These are phyloP conservation scores for Apolygus lucorum DNA, from an alignment of 1,140 invertebrate species.

Conservation along the genomic window DNA sequence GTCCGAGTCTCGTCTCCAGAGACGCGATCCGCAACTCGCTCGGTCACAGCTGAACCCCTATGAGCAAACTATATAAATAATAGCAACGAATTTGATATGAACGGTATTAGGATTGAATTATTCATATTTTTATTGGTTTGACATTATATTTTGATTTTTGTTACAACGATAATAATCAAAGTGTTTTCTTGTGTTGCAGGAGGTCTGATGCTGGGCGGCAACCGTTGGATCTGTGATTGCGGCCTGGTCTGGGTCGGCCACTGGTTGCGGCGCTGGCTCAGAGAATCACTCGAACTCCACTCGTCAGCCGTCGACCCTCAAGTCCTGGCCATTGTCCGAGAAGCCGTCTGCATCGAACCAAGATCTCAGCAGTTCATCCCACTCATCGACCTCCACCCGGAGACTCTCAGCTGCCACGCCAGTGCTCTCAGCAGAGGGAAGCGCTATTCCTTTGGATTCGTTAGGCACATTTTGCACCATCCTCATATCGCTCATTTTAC, in stretches of 20 bases:
- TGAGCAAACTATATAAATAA: too few species aligned
- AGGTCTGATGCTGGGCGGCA: slow-evolving; percentile 69
- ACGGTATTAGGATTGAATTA: too few species aligned
- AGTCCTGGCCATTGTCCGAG: slow-evolving; percentile 42
- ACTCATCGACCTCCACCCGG: slow-evolving; percentile 59
- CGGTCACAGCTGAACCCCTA: too few species aligned
- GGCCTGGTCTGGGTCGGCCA: slow-evolving; percentile 79
- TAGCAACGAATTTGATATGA: too few species aligned
- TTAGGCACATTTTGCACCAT: background rate
- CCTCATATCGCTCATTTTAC: background rate
- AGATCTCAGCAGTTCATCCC: slow-evolving; percentile 49
- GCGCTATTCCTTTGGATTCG: background rate
- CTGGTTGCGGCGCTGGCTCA: slow-evolving; percentile 75
- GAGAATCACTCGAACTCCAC: slow-evolving; percentile 65
- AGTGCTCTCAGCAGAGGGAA: slow-evolving; percentile 52
- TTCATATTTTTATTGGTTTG: too few species aligned
- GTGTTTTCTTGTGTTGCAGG: slow-evolving; percentile 50
- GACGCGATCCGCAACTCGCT: too few species aligned
- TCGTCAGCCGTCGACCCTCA: slow-evolving; percentile 49
- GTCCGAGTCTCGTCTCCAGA: too few species aligned
- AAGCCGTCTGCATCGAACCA: slow-evolving; percentile 56
- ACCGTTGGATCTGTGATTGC: slow-evolving; percentile 78
- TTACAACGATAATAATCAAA: too few species aligned
- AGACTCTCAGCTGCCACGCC: slow-evolving; percentile 64
- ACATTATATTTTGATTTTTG: too few species aligned